phyloP scores from a whole-genome alignment of 1,140 invertebrate genomes.

The Drosophila kepulauana region DNA sequence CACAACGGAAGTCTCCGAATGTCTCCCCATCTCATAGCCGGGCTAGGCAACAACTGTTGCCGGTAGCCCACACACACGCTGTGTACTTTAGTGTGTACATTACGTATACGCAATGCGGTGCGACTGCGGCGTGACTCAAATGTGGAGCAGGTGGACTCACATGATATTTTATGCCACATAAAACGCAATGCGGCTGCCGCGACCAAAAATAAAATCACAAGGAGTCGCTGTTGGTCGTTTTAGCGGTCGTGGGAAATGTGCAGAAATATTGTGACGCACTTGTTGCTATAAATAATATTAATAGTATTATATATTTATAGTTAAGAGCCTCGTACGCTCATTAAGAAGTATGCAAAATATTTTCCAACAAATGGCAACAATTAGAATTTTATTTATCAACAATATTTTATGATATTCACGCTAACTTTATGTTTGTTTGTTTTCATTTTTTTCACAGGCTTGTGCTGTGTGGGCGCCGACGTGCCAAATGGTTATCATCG shows the following conservation, averaged over 20 bases:
- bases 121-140: conserved; percentile 48
- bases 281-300: conserved; percentile 61
- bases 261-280: conserved; percentile 65
- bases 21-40: not conserved
- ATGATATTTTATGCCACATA: conserved; percentile 29
- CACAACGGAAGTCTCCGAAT: conserved; percentile 40
- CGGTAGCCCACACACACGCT: conserved; percentile 6
- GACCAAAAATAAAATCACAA: conserved; percentile 52
- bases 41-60: conserved; percentile 11
- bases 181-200: conserved; percentile 14
- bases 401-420: conserved; percentile 44
- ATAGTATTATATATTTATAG: conserved; percentile 23
- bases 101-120: conserved; percentile 64
- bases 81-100: conserved; percentile 22
- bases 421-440: conserved; percentile 24
- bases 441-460: conserved; percentile 37
- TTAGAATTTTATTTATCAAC: conserved; percentile 67
- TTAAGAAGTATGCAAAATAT: conserved; percentile 60
- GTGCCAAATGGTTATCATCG: conserved; percentile 64
- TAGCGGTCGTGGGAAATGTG: conserved; percentile 70
- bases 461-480: conserved; percentile 46
- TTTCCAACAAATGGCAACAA: conserved; percentile 56
- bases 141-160: conserved; percentile 49
- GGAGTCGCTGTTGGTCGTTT: conserved; percentile 53
- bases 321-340: conserved; percentile 16